Base-by-base conservation (phyloP, 2,888 invertebrate species). In the Sialis lutaria region DNA sequence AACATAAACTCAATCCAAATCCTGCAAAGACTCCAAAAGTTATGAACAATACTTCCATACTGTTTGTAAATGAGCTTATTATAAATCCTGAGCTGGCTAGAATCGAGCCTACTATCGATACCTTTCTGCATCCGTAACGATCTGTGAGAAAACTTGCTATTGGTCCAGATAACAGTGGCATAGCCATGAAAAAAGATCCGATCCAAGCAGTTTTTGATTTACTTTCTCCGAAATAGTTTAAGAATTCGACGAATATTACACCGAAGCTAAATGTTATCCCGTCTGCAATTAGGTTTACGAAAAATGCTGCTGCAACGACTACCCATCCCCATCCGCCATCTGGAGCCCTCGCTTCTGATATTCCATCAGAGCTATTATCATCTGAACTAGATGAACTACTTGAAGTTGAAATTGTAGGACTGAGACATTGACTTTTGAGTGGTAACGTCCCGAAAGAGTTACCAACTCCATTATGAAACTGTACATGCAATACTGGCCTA, bases 271-370 rank as follows among this genome's bases (percentile, higher is more conserved):
- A 90, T 1, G 89, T 89, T 53, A 91, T 80, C 3, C 93, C 93
- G 62, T 93, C 93, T 39, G 89, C 89, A 56, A 93, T 88, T 51
- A 90, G 72, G 62, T 90, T 90, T 52, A 90, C 83, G 67, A 90
- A 73, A 62, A 93, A 92, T 0, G 89, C 82, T 30, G 88, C 88
- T 50, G 82, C 78, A 0, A 92, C 91, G 45, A 93, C 77, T 33
- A 92, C 82, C 92, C 92, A 93, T 5, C 91, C 91, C 83, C 85
- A 91, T 9, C 91, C 90, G 7, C 89, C 90, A 63, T 91, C 90
- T 2, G 88, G 89, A 1, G 84, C 80, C 13, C 78, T 67, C 1
- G 79, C 76, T 60, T 82, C 82, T 6, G 79, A 70, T 44, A 75
- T 72, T 8, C 73, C 72, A 40, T 78, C 69, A 49, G 77, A 77